Evolutionary conservation across 2,113 vertebrate species (phyloP).

Genomic region (Tinamus guttatus): DNA sequence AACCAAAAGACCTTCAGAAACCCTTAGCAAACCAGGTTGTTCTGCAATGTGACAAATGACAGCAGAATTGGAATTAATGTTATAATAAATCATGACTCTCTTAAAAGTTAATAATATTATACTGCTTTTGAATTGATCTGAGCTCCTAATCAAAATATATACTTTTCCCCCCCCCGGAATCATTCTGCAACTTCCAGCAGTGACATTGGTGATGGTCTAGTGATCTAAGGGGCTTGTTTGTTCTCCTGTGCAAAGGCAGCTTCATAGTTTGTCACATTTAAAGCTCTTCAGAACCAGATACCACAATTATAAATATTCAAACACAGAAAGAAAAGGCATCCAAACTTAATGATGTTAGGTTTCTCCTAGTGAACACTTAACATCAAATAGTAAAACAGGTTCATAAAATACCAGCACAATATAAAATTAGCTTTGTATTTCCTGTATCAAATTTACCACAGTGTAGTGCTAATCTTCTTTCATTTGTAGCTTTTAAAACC

Average conservation of each 20-base stretch:
- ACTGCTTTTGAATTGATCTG: background rate
- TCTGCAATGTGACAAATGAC: no score
- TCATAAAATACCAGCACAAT: background rate
- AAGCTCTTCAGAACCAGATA: background rate
- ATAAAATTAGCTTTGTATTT: background rate
- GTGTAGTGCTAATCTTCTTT: background rate
- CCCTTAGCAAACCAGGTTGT: background rate
- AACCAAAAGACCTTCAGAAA: background rate
- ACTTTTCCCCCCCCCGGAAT: rapidly evolving
- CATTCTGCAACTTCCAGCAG: background rate
- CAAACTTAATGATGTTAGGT: background rate
- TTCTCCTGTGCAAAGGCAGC: background rate
- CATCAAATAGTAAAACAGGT: background rate
- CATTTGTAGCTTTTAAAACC: background rate
- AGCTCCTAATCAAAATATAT: rapidly evolving
- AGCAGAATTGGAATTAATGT: no score
- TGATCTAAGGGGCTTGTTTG: background rate
- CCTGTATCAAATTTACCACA: background rate
- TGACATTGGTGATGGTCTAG: background rate
- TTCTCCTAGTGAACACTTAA: background rate
- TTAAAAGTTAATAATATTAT: background rate
- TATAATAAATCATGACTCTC: background rate
- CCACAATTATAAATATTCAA: background rate
- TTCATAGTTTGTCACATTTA: background rate
- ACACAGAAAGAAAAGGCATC: background rate